Conservation (phyloP, 2,113 vertebrate genomes). For the Percopsis transmontana region DNA sequence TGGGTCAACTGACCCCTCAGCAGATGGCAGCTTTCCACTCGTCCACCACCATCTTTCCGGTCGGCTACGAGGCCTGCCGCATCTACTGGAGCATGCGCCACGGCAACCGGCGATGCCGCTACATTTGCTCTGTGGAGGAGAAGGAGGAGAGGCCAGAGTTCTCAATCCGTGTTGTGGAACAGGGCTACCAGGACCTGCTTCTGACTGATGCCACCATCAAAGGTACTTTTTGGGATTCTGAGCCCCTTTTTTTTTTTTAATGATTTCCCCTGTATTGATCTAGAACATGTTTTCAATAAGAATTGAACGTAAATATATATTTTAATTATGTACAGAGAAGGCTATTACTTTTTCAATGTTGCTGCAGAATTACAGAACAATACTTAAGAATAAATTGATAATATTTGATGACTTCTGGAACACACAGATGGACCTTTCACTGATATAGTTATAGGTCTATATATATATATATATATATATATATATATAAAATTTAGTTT, state of each 20-base stretch:
- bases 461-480: too few relatives aligned
- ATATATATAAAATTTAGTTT: too few relatives aligned
- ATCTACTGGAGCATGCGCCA: constrained; percentile 98
- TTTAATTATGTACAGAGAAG: too few relatives aligned
- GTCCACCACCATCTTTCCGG: constrained; percentile 86
- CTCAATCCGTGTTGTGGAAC: constrained; percentile 87
- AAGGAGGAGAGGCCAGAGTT: constrained; percentile 85
- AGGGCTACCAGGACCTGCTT: constrained; percentile 91
- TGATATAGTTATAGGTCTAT: too few relatives aligned
- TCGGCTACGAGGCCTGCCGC: constrained; percentile 93
- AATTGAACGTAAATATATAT: too few relatives aligned
- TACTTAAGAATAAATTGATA: too few relatives aligned
- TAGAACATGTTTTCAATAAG: too few relatives aligned
- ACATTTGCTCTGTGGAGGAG: constrained; percentile 92
- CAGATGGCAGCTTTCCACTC: constrained; percentile 94
- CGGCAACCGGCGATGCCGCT: constrained; percentile 91
- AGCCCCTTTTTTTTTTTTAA: background rate
- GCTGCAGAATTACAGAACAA: too few relatives aligned
- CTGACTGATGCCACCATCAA: constrained; percentile 87
- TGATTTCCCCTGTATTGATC: background rate
- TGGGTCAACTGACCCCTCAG: constrained; percentile 90
- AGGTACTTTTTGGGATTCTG: constrained; percentile 78
- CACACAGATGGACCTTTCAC: too few relatives aligned
- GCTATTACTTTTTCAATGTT: too few relatives aligned
- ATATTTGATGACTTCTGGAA: too few relatives aligned